These are phyloP conservation scores for Sesamia nonagrioides DNA, from an alignment of 1,140 invertebrate species.

Conservation along the genomic window DNA sequence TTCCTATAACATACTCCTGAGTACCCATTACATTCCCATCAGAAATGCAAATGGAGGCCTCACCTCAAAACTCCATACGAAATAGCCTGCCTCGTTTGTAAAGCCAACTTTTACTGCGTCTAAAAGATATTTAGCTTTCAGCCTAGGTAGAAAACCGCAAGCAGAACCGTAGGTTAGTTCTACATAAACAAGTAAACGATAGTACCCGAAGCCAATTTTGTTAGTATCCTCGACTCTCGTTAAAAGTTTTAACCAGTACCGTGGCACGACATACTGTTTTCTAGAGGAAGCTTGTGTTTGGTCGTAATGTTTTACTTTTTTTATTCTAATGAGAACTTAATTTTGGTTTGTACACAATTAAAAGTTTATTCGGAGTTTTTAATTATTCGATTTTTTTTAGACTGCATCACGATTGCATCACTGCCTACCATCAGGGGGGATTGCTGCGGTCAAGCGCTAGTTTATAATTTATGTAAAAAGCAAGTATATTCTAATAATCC, in stretches of 20 bases:
- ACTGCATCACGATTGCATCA: too few relatives aligned
- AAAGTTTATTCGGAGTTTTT: neutral
- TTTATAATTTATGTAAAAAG: too few relatives aligned
- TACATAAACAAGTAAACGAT: conserved; percentile 11
- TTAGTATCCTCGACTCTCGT: conserved; percentile 32
- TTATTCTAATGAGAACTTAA: neutral
- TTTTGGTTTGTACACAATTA: neutral
- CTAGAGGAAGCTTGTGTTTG: neutral
- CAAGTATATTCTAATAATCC: too few relatives aligned
- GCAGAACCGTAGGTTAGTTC: neutral
- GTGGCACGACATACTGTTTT: neutral
- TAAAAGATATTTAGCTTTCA: conserved; percentile 12
- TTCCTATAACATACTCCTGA: too few relatives aligned
- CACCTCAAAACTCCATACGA: neutral
- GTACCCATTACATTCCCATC: neutral
- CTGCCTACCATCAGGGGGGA: too few relatives aligned
- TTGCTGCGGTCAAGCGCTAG: too few relatives aligned
- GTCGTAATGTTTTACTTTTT: neutral
- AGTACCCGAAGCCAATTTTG: conserved; percentile 35
- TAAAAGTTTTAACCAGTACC: conserved; percentile 43
- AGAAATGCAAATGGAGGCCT: neutral
- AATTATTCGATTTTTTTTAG: too few relatives aligned
- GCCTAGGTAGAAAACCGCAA: conserved; percentile 15
- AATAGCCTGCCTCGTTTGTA: neutral
- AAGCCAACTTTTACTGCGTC: conserved; percentile 6